Evolutionary conservation across 2,888 invertebrate species (phyloP), one percentile per base, ranked within the genome.

Genomic region (Dyspetes luteomarginatus): DNA sequence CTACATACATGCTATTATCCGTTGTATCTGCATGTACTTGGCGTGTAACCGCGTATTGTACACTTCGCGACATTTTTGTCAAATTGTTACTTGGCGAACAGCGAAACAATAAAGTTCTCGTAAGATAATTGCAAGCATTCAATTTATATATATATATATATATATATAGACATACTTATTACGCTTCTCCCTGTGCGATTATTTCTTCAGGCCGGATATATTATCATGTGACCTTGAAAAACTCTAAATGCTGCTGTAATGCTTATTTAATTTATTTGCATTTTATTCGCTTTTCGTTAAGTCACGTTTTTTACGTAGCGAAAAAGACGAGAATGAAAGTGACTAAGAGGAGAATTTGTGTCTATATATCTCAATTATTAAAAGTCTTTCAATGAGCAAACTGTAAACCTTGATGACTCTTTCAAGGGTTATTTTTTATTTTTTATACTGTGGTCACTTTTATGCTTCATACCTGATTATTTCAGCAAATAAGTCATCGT

Each of bases 51-150:
- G 36, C 4, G 36, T 12, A 58, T 58, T 58, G 36, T 36, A 36
- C 30, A 19, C 36, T n/a, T 17, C 48, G 15, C 36, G 58, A 58
- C 58, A 36, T 17, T 17, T n/a, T 58, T 9, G 36, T 36, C 30
- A 58, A 58, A 58, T 36, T 30, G 36, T 48, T 48, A 48, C 48
- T 36, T 30, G 3, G 24, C 12, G n/a, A 9, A n/a, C 36, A 15
- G 0, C 17, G 17, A 17, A 9, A 58, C 36, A 58, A 58, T 58
- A 17, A 19, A 58, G n/a, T 36, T 17, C 19, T 48, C 36, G 58
- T 19, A 58, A 30, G 15, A 41, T 58, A 58, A 58, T 36, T 36
- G 58, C 30, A 26, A 58, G 30, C 17, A 15, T 7, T 58, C 30
- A 30, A 58, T 58, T 56, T 36, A 19, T 19, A 4, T 12, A 36